Base-by-base conservation (phyloP, 2,113 vertebrate species). In the Dinomys branickii region DNA sequence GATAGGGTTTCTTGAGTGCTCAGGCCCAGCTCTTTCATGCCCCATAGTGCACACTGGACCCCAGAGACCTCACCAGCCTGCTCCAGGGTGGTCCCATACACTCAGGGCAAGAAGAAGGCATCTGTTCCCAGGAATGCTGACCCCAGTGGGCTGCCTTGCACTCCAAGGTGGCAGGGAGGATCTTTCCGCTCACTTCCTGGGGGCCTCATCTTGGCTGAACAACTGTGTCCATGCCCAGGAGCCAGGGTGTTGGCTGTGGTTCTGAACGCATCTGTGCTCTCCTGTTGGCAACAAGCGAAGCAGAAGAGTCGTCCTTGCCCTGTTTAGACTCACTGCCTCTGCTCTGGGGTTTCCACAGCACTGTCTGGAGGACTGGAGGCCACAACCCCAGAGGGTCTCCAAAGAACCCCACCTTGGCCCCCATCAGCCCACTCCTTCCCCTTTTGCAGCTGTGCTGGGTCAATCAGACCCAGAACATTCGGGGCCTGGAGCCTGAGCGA, bases 1-100 rank as follows among this genome's bases (percentile, higher is more conserved):
- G 97, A 98, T 98, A 96, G 89, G 98, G 97, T 99, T 99, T 98
- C 99, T 98, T 86, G 91, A 93, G 91, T 94, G 71, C 96, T 97
- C 95, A 94, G 97, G 94, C 94, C 97, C 30, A 35, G 96, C 96
- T 97, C 98, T 98, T 98, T 97, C 97, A 98, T 97, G 97, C 97
- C 97, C 97, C 88, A 89, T 98, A 98, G 97, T 97, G 97, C 94
- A 90, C 96, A 92, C 75, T 54, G 94, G 97, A 96, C 95, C 98
- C 98, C 98, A 98, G 98, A 98, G 97, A 90, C 97, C 93, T 97
- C 97, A 97, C 96, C 85, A 84, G 96, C 92, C 95, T 80, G 93
- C 96, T 97, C 97, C 82, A 90, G 94, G 65, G 41, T 93, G 96
- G 96, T 96, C 96, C 89, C 80, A 96, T 92, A 96, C 78, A 96